Evolutionary conservation across 2,888 invertebrate species (phyloP), one percentile per base, ranked within the genome.

Genomic region (Pseudococcus viburni): DNA sequence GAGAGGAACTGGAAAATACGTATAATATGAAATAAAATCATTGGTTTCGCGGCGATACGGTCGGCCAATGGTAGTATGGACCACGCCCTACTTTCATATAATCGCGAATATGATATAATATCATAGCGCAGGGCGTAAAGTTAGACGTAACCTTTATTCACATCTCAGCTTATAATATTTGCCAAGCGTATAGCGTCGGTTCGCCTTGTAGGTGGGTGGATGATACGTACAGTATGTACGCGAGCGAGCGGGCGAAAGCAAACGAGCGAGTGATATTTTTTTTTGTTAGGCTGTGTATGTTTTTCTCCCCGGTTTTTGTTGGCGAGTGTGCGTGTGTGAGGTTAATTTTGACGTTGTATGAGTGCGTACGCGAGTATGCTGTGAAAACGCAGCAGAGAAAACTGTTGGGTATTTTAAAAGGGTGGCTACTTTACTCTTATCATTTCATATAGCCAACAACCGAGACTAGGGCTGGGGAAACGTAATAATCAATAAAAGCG

Each of bases 401-500:
- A 46, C 80, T 83, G 80, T 46, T 83, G 33, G 80, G 39, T 83
- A 46, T 83, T 83, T 83, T 83, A 46, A 83, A 83, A 83, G 80
- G 80, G 80, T 83, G 80, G 80, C 80, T 83, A 83, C 80, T 83
- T 83, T 83, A 83, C 80, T 73, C 73, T 83, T 83, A 83, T 83
- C 80, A 83, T 83, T 83, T 83, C 80, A 83, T 83, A 83, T 22
- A 42, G 80, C 80, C 46, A 83, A 46, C 80, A 83, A 83, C 80
- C 15, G 48, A 12, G 48, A 51, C 59, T 59, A 19, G n/a, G 17
- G n/a, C n/a, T 64, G 80, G 88, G 88, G 83, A 88, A 88, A 88
- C 88, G 88, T 88, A 88, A 88, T 83, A 88, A 88, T 88, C 88
- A 88, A 88, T 88, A 88, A 88, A 77, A 46, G 88, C 88, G 51